Conservation (phyloP, 2,888 invertebrate genomes). For the Mesopsocus fuscifrons region DNA sequence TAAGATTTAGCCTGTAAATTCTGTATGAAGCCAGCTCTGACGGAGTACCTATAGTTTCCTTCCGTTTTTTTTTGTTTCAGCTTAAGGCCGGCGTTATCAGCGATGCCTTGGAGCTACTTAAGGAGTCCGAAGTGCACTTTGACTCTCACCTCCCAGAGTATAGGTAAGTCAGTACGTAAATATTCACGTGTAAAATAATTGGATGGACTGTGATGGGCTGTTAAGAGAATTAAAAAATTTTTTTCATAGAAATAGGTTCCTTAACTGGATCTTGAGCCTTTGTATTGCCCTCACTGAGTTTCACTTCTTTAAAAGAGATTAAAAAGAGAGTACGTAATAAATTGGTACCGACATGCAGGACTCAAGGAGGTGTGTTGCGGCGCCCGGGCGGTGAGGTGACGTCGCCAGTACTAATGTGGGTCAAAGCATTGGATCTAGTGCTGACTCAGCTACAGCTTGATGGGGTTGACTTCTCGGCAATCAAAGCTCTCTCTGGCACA, state of each 20-base stretch:
- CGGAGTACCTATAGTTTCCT: no score
- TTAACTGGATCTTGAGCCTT: no score
- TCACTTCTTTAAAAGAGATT: no score
- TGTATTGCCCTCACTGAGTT: no score
- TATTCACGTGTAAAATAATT: neutral
- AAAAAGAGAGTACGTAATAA: no score
- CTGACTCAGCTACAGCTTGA: conserved; percentile 63
- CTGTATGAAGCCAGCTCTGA: no score
- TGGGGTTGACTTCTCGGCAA: conserved; percentile 63
- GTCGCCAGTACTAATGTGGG: conserved; percentile 83
- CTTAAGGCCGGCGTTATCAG: conserved; percentile 74
- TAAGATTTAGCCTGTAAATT: no score
- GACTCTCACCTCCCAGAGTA: conserved; percentile 89
- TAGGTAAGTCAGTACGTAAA: conserved; percentile 36
- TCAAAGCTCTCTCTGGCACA: conserved; percentile 75
- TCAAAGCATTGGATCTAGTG: conserved; percentile 83
- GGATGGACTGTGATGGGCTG: neutral
- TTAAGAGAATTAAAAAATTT: conserved; percentile 1
- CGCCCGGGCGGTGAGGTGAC: conserved; percentile 37
- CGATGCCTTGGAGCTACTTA: conserved; percentile 47
- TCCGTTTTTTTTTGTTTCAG: conserved; percentile 35
- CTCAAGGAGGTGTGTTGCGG: conserved; percentile 39
- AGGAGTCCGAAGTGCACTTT: conserved; percentile 71
- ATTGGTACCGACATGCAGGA: no score
- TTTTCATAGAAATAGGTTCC: no score